Base-by-base conservation (phyloP, 2,888 invertebrate species). In the Philopedon plagiatum region DNA sequence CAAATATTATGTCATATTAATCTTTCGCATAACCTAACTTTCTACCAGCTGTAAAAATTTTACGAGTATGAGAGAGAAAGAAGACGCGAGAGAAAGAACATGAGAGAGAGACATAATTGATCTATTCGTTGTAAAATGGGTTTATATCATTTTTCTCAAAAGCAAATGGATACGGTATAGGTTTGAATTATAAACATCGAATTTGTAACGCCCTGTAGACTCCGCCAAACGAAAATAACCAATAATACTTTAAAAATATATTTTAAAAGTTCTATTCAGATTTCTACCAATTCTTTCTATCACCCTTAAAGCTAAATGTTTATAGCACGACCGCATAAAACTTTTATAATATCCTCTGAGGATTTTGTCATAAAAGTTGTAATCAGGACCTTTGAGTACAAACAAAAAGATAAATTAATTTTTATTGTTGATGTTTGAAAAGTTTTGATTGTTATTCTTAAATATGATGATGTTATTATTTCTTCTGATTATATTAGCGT, bases 341-440 rank as follows among this genome's bases (percentile, higher is more conserved):
- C 60, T 68, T 68, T 61, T 51, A 68, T 68, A 68, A 61, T 61
- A 61, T 51, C n/a, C 67, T 61, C 61, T 23, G 61, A 61, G 51
- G 61, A 68, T 54, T 37, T 66, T 61, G 61, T 46, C 61, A 68
- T 70, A 63, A 70, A 63, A 63, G 70, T 70, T 70, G 57, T 70
- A 70, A 70, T 64, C 70, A 57, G 63, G 58, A 58, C 62, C 69
- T 44, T 63, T 32, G 63, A 63, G 56, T 64, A 64, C 64, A 70
- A 70, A 70, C 70, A 70, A 70, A 70, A 70, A 70, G 70, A 70
- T 70, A 70, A 70, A 70, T 70, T 70, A 70, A 70, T 70, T 70
- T 70, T 70, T 70, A 70, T 57, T 63, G 41, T 39, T 34, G 62
- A 54, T 62, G 54, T 69, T 62, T 69, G 61, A 39, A 44, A 69